These are phyloP conservation scores for Aquatica leii DNA, from an alignment of 2,888 invertebrate genomes.

Conservation along the genomic window DNA sequence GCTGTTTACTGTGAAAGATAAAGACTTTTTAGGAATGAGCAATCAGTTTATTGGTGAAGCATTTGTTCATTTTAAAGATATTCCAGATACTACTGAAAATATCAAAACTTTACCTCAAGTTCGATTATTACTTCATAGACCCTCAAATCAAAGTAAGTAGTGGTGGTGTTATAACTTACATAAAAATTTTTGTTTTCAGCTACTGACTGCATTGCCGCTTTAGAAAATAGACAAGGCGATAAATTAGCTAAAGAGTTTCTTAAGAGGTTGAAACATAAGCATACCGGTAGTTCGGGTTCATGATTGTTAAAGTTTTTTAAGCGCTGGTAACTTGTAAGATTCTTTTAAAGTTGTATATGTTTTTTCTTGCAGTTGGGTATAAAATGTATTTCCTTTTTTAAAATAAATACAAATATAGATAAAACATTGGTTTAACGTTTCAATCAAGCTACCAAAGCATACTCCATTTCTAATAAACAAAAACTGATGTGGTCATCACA, in stretches of 20 bases:
- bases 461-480: too few relatives aligned
- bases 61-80: slow-evolving; percentile 82
- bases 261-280: slow-evolving; percentile 62
- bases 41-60: slow-evolving; percentile 97
- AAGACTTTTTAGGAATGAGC: slow-evolving; percentile 89
- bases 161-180: not conserved
- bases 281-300: slow-evolving; percentile 12
- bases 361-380: too few relatives aligned
- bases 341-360: too few relatives aligned
- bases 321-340: too few relatives aligned
- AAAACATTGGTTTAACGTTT: too few relatives aligned
- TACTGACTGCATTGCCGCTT: slow-evolving; percentile 76
- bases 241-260: slow-evolving; percentile 89
- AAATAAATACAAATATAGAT: too few relatives aligned
- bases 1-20: slow-evolving; percentile 93
- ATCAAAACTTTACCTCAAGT: slow-evolving; percentile 74
- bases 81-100: slow-evolving; percentile 70
- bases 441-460: too few relatives aligned
- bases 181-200: slow-evolving; percentile 59
- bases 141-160: slow-evolving; percentile 69
- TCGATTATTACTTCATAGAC: slow-evolving; percentile 75
- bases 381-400: too few relatives aligned
- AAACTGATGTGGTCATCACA: too few relatives aligned
- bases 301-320: not conserved
- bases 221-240: slow-evolving; percentile 86